Percentiles rank a stretch among this genome's conserved stretches.
Conservation (phyloP, 1,140 invertebrate species). For the Drosophila parvula region DNA sequence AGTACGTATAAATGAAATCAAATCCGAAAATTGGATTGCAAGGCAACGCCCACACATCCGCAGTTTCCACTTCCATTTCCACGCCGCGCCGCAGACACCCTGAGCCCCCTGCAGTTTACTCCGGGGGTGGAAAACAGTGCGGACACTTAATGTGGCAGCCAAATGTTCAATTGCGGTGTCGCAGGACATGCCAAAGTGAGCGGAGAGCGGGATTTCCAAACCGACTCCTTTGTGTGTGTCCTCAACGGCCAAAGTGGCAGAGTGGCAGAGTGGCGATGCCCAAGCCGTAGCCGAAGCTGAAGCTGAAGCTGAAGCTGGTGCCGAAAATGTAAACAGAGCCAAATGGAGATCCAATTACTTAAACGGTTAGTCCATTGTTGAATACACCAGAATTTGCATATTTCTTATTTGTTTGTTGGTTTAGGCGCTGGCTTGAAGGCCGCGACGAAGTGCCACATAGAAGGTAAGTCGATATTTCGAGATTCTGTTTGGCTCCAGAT, state of each 20-base stretch:
- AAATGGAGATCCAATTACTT: constrained; percentile 84
- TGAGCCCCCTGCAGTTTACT: constrained; percentile 11
- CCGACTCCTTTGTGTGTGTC: constrained; percentile 56
- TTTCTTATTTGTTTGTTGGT: constrained; percentile 54
- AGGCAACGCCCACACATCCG: constrained; percentile 76
- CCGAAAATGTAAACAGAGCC: constrained; percentile 76
- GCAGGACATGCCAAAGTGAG: constrained; percentile 77
- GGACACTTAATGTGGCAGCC: constrained; percentile 71
- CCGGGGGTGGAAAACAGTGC: constrained; percentile 39
- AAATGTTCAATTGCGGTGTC: constrained; percentile 82
- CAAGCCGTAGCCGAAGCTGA: background rate
- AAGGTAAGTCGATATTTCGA: constrained; percentile 5
- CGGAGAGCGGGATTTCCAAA: constrained; percentile 64
- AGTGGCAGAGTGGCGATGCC: constrained; percentile 5
- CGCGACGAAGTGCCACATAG: constrained; percentile 17
- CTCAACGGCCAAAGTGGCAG: constrained; percentile 27
- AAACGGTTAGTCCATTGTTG: constrained; percentile 82
- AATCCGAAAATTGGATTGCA: constrained; percentile 81
- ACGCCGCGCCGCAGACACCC: constrained; percentile 7
- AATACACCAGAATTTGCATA: constrained; percentile 76
- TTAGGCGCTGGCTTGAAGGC: constrained; percentile 46
- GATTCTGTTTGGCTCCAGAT: background rate
- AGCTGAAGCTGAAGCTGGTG: constrained; percentile 31
- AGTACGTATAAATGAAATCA: constrained; percentile 75
- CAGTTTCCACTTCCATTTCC: constrained; percentile 12